A percentile compares a stretch with the other conserved stretches of the same genome.
phyloP scores from a whole-genome alignment of 2,797 vertebrate species.

The Parambassis ranga region DNA sequence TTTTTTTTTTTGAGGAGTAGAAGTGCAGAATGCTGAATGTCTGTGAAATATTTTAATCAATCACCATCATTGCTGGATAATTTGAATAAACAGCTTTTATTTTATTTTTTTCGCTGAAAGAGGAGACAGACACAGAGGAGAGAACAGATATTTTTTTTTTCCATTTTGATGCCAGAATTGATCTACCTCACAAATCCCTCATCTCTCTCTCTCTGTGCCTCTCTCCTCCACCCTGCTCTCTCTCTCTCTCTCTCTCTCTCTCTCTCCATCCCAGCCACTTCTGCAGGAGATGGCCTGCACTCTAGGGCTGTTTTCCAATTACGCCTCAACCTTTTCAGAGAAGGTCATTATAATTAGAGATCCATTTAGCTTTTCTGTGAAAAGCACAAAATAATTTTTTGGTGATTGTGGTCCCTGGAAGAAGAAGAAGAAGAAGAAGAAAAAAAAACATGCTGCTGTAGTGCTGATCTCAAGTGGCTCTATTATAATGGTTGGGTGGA shows the following conservation, averaged over 20 bases:
- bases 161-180: constrained; percentile 51
- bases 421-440: constrained; percentile 36
- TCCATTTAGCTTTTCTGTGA: constrained; percentile 79
- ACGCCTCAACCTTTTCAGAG: constrained; percentile 74
- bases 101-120: constrained; percentile 15
- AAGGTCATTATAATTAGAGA: constrained; percentile 83
- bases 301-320: constrained; percentile 81
- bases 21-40: background rate
- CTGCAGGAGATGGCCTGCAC: constrained; percentile 67
- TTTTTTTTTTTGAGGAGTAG: no score
- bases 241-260: background rate
- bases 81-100: constrained; percentile 33
- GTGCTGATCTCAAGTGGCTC: constrained; percentile 84
- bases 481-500: constrained; percentile 83
- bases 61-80: constrained; percentile 6
- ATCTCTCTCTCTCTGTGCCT: constrained; percentile 1
- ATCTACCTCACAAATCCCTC: constrained; percentile 30
- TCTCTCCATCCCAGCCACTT: constrained; percentile 54
- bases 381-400: constrained; percentile 83
- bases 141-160: constrained; percentile 34
- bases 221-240: background rate
- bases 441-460: constrained; percentile 43
- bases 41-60: constrained; percentile 26
- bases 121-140: background rate
- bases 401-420: constrained; percentile 79